Percentiles rank a stretch among this genome's conserved stretches.
phyloP scores from a whole-genome alignment of 1,140 invertebrate genomes.

The Muscidifurax raptorellus region DNA sequence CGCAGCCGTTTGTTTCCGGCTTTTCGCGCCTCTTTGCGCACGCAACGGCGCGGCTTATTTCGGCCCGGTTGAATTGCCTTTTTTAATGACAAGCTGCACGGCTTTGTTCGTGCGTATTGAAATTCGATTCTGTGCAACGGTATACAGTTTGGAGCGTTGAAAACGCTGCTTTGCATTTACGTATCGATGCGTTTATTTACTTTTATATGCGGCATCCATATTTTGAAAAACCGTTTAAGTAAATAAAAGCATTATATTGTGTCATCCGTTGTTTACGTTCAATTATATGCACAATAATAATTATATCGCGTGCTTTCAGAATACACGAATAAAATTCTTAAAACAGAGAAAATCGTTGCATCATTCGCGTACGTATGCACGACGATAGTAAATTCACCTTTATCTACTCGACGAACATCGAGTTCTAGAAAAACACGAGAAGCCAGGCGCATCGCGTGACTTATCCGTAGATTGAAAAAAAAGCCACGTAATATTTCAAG shows the following conservation, averaged over 20 bases:
- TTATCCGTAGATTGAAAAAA: neutral
- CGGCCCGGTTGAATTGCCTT: too few species aligned
- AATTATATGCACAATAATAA: too few species aligned
- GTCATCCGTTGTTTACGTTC: too few species aligned
- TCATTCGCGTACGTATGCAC: too few species aligned
- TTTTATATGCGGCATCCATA: too few species aligned
- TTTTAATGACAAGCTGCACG: too few species aligned
- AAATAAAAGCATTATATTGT: too few species aligned
- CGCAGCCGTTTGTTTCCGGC: constrained; percentile 17
- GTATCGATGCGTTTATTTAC: too few species aligned
- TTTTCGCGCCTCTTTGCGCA: neutral
- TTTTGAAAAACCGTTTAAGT: too few species aligned
- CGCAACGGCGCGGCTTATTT: neutral
- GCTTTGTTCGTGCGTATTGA: neutral
- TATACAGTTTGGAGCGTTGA: neutral
- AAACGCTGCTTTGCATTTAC: neutral
- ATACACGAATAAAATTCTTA: neutral
- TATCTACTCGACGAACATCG: neutral
- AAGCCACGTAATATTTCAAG: neutral
- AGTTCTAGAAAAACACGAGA: neutral
- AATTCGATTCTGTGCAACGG: neutral
- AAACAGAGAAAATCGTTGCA: too few species aligned
- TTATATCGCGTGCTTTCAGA: neutral
- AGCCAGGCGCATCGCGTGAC: neutral
- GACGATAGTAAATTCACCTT: neutral